Base-by-base conservation (phyloP, 92 coral and sea anemone species). In the Epizoanthus scotinus region DNA sequence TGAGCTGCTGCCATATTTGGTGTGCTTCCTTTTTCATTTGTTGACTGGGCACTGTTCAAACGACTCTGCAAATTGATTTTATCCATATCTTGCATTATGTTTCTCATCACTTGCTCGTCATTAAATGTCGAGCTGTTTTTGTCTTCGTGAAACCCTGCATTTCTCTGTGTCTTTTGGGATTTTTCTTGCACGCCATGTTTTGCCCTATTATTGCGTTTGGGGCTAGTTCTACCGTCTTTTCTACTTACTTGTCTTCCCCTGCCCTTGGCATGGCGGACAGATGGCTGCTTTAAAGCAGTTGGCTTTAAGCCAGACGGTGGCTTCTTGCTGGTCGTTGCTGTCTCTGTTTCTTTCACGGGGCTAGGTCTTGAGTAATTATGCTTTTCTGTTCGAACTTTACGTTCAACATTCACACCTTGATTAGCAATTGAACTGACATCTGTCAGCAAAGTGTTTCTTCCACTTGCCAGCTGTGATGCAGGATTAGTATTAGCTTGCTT, bases 1-100 rank as follows among this genome's bases (percentile, higher is more conserved):
- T 15, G 55, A 10, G 19, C 47, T 21, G 61, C 14, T 10, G 52
- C 2, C 52, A 10, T 47, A 47, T 47, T 47, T 47, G 52, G 17
- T 8, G 52, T 47, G 52, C 15, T 47, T 1, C 52, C 52, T 42
- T 83, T 78, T 19, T 82, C 89, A 53, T 85, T 82, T 63, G 88
- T 84, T 17, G 87, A 89, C 61, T 87, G 84, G 2, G 94, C 94
- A 47, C 90, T 87, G 73, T 88, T 88, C 44, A 89, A 19, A 44
- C 90, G 81, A 22, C 83, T 82, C 64, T 89, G 84, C 86, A 92
- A 82, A 56, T 49, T 92, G 60, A 92, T 90, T 56, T 75, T 85
- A 64, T 87, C 94, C 97, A 92, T 92, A 77, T 92, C 90, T 25
- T 93, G 83, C 52, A 80, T 81, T 24, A 92, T 92, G 82, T 86